Percentiles rank a stretch among this genome's conserved stretches.
Conservation (phyloP, 2,113 vertebrate genomes). For the Stegastes partitus region DNA sequence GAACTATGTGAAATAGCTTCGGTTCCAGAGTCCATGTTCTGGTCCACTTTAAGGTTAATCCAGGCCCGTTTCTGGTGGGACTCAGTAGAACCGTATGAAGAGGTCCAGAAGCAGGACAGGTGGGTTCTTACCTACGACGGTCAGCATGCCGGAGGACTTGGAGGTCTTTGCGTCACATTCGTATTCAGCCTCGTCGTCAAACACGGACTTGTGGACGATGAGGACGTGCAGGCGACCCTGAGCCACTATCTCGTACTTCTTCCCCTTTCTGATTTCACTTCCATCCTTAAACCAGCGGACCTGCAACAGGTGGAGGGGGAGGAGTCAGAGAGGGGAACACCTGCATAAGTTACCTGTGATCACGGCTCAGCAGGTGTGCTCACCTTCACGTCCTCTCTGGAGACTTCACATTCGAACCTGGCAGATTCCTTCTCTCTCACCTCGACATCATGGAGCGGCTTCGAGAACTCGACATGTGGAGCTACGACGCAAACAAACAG, state of each 20-base stretch:
- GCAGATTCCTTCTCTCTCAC: conserved; percentile 96
- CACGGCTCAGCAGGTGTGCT: background rate
- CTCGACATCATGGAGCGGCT: conserved; percentile 94
- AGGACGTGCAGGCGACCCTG: conserved; percentile 92
- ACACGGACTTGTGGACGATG: conserved; percentile 92
- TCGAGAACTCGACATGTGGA: conserved; percentile 93
- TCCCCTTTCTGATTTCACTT: conserved; percentile 97
- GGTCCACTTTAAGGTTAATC: too few relatives aligned
- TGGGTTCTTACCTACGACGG: conserved; percentile 91
- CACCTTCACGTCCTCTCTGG: conserved; percentile 92
- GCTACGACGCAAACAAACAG: conserved; percentile 78
- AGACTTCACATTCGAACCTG: conserved; percentile 97
- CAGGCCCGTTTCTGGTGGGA: too few relatives aligned
- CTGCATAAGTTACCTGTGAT: background rate
- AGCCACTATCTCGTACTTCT: conserved; percentile 96
- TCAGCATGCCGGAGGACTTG: conserved; percentile 95
- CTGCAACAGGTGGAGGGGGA: conserved; percentile 72
- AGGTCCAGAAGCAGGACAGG: too few relatives aligned
- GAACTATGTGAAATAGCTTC: too few relatives aligned
- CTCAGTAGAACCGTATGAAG: too few relatives aligned
- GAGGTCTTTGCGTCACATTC: conserved; percentile 95
- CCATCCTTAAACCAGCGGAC: conserved; percentile 97
- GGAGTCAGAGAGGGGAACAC: background rate
- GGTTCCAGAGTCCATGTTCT: too few relatives aligned
- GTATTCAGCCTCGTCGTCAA: conserved; percentile 98